Conservation (phyloP, 1,140 invertebrate genomes). For the Wiebesia pumilae region DNA sequence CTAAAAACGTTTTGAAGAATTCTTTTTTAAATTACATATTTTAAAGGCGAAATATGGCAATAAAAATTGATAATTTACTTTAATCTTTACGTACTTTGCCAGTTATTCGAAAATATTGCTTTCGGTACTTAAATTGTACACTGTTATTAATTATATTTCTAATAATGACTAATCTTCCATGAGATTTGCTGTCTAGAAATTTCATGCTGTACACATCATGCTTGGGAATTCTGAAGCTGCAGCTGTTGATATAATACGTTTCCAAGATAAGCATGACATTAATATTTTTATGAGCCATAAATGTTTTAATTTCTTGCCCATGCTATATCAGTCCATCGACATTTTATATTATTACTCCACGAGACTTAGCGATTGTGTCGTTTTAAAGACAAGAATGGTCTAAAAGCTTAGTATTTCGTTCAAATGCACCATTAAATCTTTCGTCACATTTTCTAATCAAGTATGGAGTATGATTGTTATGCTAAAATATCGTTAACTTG, state of each 20-base stretch:
- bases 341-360: slow-evolving; percentile 18
- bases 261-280: slow-evolving; percentile 30
- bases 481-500: not conserved
- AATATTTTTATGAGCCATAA: slow-evolving; percentile 29
- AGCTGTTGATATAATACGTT: slow-evolving; percentile 23
- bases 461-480: not conserved
- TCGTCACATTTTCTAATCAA: slow-evolving; percentile 21
- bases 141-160: not conserved
- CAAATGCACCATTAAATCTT: slow-evolving; percentile 10
- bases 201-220: not conserved
- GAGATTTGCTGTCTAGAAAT: slow-evolving; percentile 22
- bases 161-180: slow-evolving; percentile 5
- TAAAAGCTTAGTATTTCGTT: slow-evolving; percentile 2
- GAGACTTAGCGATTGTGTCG: not conserved
- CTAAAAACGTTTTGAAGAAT: not conserved
- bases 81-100: not conserved
- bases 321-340: slow-evolving; percentile 18
- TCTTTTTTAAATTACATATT: not conserved
- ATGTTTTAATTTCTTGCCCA: slow-evolving; percentile 13
- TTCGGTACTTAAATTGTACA: not conserved
- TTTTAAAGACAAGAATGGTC: slow-evolving; percentile 23
- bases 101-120: not conserved
- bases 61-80: not conserved
- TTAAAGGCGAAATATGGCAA: not conserved
- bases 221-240: slow-evolving; percentile 12